Evolutionary conservation across 2,797 vertebrate genomes (phyloP).

Genomic region (Nothura maculosa): DNA sequence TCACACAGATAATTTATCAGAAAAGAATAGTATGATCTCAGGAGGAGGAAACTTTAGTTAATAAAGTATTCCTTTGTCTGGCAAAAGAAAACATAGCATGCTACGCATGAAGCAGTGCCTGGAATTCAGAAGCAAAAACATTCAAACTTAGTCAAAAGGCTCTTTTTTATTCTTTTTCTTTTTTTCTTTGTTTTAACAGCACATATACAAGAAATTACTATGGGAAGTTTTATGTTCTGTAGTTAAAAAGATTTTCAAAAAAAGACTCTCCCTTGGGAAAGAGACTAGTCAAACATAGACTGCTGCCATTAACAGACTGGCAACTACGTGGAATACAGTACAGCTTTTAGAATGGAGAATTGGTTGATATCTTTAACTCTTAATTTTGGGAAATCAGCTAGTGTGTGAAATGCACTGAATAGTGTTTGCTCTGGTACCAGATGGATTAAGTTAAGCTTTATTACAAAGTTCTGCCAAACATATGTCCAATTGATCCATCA

Average conservation of each 20-base stretch:
- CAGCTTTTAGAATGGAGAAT: not conserved
- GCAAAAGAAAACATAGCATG: not conserved
- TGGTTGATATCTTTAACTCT: not conserved
- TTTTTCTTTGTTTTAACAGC: too few species aligned
- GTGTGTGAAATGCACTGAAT: not conserved
- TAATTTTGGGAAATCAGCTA: not conserved
- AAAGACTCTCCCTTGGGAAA: not conserved
- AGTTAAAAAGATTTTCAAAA: not conserved
- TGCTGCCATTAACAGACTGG: not conserved
- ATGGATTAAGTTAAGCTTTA: not conserved
- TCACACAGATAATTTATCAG: not conserved
- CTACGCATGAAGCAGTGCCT: not conserved
- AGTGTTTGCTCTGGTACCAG: not conserved
- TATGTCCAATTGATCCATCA: not conserved
- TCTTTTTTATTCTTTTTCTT: not conserved
- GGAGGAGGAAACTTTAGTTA: not conserved
- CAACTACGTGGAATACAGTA: not conserved
- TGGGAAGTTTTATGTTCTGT: not conserved
- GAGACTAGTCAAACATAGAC: not conserved
- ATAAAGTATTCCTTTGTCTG: not conserved
- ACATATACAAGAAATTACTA: not conserved
- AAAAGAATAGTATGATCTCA: not conserved
- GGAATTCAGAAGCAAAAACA: not conserved
- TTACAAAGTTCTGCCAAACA: not conserved
- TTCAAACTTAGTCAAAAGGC: not conserved